A percentile compares a stretch with the other conserved stretches of the same genome.
Conservation (phyloP, 2,888 invertebrate genomes). For the Parnassius orleans region DNA sequence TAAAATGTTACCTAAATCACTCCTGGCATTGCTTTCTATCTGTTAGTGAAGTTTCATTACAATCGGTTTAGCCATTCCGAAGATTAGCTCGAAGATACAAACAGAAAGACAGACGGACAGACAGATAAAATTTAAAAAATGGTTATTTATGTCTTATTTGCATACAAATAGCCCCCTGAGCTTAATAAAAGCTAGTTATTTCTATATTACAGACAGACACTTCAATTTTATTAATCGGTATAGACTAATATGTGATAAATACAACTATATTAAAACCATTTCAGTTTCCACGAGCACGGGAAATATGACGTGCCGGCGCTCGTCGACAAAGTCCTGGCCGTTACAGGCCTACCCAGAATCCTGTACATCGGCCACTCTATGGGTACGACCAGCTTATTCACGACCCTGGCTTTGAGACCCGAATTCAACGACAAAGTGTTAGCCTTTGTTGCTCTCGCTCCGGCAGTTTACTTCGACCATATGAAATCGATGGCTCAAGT, state of each 20-base stretch:
- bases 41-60: too few species aligned
- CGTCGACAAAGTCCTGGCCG: constrained; percentile 72
- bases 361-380: constrained; percentile 82
- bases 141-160: too few species aligned
- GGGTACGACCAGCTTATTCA: constrained; percentile 79
- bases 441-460: constrained; percentile 75
- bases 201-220: too few species aligned
- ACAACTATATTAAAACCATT: constrained; percentile 29
- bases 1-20: too few species aligned
- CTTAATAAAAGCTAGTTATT: too few species aligned
- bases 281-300: constrained; percentile 81
- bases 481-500: constrained; percentile 42
- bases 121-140: too few species aligned
- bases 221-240: neutral
- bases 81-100: neutral
- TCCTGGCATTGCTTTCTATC: too few species aligned
- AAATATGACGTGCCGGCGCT: constrained; percentile 79
- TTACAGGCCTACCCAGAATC: constrained; percentile 58
- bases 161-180: neutral
- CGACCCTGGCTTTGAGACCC: constrained; percentile 76
- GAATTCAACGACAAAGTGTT: constrained; percentile 77
- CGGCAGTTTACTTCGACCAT: constrained; percentile 72
- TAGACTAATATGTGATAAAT: too few species aligned
- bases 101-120: too few species aligned
- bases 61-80: too few species aligned